Percentiles rank a stretch among this genome's conserved stretches.
phyloP scores from a whole-genome alignment of 2,888 invertebrate genomes.

The Lasioglossum villosulum region DNA sequence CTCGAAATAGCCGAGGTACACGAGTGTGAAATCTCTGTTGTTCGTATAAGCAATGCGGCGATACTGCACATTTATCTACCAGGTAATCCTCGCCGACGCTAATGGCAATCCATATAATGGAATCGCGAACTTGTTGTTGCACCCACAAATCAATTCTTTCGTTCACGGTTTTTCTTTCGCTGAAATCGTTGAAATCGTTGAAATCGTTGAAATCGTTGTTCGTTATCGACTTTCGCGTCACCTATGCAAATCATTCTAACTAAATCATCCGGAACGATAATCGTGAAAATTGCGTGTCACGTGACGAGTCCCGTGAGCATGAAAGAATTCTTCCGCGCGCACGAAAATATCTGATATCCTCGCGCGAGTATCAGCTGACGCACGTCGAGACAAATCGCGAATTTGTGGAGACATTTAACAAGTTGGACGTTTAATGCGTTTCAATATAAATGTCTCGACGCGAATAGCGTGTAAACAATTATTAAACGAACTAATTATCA shows the following conservation, averaged over 20 bases:
- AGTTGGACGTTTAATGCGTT: neutral
- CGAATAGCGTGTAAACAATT: neutral
- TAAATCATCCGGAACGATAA: slow-evolving; percentile 12
- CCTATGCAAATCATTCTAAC: slow-evolving; percentile 20
- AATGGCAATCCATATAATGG: neutral
- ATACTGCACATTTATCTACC: neutral
- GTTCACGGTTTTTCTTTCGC: neutral
- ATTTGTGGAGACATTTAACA: neutral
- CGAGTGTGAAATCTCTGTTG: neutral
- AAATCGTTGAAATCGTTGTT: slow-evolving; percentile 20
- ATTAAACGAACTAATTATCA: neutral
- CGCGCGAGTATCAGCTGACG: neutral
- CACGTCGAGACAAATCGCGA: neutral
- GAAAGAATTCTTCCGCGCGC: slow-evolving; percentile 26
- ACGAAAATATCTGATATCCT: slow-evolving; percentile 9
- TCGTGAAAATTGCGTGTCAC: neutral
- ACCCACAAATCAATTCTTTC: neutral
- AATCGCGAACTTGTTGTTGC: neutral
- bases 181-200: neutral
- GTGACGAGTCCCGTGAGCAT: neutral
- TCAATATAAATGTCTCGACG: neutral
- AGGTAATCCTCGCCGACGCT: neutral
- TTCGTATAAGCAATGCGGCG: slow-evolving; percentile 6
- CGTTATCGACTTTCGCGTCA: slow-evolving; percentile 35
- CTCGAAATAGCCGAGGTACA: neutral